Percentiles rank a stretch among this genome's conserved stretches.
These are phyloP conservation scores for Novumbra hubbsi DNA, from an alignment of 2,797 vertebrate genomes.

Conservation along the genomic window DNA sequence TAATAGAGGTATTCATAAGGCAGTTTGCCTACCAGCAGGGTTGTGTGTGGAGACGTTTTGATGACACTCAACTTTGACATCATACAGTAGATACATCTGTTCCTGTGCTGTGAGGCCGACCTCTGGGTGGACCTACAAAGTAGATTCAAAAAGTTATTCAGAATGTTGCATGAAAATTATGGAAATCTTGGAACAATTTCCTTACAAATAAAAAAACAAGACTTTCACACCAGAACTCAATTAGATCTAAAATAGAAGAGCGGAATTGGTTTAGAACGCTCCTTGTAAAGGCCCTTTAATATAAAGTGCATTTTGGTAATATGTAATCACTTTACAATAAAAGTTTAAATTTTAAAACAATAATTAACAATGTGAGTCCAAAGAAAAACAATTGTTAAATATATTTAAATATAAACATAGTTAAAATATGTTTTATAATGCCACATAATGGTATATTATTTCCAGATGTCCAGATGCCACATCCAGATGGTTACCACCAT, in stretches of 20 bases:
- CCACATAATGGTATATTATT: too few species aligned
- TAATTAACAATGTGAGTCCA: too few species aligned
- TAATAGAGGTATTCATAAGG: neutral
- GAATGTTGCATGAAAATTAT: neutral
- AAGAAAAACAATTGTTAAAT: too few species aligned
- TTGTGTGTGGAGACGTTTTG: constrained; percentile 70
- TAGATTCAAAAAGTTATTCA: constrained; percentile 6
- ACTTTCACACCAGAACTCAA: neutral
- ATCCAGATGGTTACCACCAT: too few species aligned
- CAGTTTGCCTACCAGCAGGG: constrained; percentile 55
- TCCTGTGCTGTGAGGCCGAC: constrained; percentile 71
- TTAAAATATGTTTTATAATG: too few species aligned
- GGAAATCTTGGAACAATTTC: neutral
- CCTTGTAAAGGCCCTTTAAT: neutral
- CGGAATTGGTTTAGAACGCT: neutral
- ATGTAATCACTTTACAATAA: too few species aligned
- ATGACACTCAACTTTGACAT: constrained; percentile 72
- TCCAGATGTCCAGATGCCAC: too few species aligned
- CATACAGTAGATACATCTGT: constrained; percentile 73
- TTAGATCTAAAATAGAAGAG: neutral
- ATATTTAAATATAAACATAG: too few species aligned
- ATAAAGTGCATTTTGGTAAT: too few species aligned
- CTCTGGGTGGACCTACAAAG: constrained; percentile 61
- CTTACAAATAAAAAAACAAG: neutral
- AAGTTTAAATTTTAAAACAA: too few species aligned